Evolutionary conservation across 2,113 vertebrate species (phyloP).

Genomic region (Macrotis lagotis): DNA sequence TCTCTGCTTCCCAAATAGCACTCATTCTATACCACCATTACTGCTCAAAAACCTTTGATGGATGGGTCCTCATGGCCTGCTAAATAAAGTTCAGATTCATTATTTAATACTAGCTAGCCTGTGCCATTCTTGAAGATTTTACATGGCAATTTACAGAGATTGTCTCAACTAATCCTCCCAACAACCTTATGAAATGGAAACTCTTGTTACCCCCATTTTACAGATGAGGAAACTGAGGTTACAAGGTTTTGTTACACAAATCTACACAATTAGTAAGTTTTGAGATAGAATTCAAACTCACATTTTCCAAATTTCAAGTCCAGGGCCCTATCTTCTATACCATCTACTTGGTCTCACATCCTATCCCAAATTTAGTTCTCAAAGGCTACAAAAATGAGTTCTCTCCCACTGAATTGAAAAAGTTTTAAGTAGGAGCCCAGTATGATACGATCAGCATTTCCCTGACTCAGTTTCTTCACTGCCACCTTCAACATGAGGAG

Average conservation of each 20-base stretch:
- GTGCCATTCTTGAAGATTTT: neutral
- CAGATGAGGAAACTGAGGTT: neutral
- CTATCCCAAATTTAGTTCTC: neutral
- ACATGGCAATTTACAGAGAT: neutral
- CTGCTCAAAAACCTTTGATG: neutral
- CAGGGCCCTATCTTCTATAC: neutral
- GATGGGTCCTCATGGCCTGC: neutral
- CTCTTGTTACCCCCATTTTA: neutral
- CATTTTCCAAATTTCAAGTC: neutral
- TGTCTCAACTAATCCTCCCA: neutral
- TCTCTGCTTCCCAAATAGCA: neutral
- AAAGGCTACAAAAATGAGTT: neutral
- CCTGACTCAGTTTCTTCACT: neutral
- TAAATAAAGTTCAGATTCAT: neutral
- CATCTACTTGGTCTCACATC: neutral
- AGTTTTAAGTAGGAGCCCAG: neutral
- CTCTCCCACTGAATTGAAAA: neutral
- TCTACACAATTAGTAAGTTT: neutral
- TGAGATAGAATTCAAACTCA: neutral
- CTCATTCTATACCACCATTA: neutral
- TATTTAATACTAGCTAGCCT: neutral
- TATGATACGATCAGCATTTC: neutral
- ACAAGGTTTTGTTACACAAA: neutral
- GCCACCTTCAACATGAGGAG: neutral
- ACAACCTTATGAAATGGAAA: neutral